Evolutionary conservation across 2,888 invertebrate species (phyloP).

Genomic region (Notodonta dromedarius): DNA sequence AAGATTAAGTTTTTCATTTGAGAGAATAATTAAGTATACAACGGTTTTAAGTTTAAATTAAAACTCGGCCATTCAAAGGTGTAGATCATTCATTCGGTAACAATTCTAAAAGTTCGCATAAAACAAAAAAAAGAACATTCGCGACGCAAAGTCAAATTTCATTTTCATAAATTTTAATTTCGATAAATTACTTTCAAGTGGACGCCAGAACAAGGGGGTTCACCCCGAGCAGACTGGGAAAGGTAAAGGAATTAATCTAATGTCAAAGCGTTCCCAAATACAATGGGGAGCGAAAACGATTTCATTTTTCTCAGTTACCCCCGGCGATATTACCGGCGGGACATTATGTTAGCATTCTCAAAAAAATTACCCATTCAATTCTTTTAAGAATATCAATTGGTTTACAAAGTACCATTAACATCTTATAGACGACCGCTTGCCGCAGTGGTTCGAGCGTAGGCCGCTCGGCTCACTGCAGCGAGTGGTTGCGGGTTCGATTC

Average conservation of each 20-base stretch:
- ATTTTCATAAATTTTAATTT: slow-evolving; percentile 60
- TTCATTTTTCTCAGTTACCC: slow-evolving; percentile 43
- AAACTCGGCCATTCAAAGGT: slow-evolving; percentile 8
- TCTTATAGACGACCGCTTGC: too few species aligned
- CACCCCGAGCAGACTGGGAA: slow-evolving; percentile 42
- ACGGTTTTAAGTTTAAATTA: neutral
- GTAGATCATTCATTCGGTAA: slow-evolving; percentile 30
- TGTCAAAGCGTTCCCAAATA: slow-evolving; percentile 53
- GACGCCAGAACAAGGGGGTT: slow-evolving; percentile 46
- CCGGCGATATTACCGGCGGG: neutral
- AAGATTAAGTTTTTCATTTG: too few species aligned
- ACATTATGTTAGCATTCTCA: neutral
- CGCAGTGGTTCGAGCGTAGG: too few species aligned
- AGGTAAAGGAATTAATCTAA: slow-evolving; percentile 60
- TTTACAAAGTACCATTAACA: too few species aligned
- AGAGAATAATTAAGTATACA: neutral
- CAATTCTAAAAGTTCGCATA: slow-evolving; percentile 27
- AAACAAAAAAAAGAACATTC: slow-evolving; percentile 44
- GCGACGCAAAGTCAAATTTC: slow-evolving; percentile 49
- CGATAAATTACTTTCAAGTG: slow-evolving; percentile 58
- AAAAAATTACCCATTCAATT: neutral
- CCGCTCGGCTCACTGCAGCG: too few species aligned
- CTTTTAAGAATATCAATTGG: slow-evolving; percentile 12
- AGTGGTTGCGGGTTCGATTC: too few species aligned
- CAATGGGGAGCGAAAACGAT: slow-evolving; percentile 50